Base-by-base conservation (phyloP, 2,888 invertebrate genomes). In the Isotomurus palustris region DNA sequence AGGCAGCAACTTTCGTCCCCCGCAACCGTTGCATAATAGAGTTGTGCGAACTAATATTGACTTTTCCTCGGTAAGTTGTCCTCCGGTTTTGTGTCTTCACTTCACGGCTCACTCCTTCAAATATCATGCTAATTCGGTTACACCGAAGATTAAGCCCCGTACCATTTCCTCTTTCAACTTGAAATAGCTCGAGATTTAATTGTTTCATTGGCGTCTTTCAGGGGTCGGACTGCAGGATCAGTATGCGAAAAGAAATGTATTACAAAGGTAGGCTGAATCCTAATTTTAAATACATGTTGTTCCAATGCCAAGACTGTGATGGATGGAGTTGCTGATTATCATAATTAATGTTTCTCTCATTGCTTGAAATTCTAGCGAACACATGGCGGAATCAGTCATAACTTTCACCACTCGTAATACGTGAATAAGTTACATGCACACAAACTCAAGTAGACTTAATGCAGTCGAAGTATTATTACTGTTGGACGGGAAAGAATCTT, bases 21-120 rank as follows among this genome's bases (percentile, higher is more conserved):
- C 91, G 48, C 92, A 93, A 78, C 88, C 91, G 53, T 82, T 95
- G 63, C 88, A 95, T 78, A 91, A 94, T 78, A 84, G 96, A 71
- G 88, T 94, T 56, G 86, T 96, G 69, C 82, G 96, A 76, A 96
- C 96, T 71, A 96, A 96, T 80, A 96, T 96, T 77, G 93, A 96
- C 79, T 94, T 94, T 78, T 88, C 87, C 76, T 82, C 85, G 73
- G 86, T 84, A 80, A 63, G 22, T 27, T 24, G 40, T 51, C 17
- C 28, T 17, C 17, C 21, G 24, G 48, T 29, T 17, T 6, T 21
- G 5, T 17, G 27, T n/a, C 8, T 17, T 48, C 48, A 48, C 32
- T 28, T 27, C 24, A 14, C n/a, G 29, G 8, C 10, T 14, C 17
- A 48, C 47, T 50, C 29, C 40, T 19, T 63, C 53, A n/a, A n/a